Evolutionary conservation across 2,888 invertebrate species (phyloP), one percentile per base, ranked within the genome.

Genomic region (Creontiades dilutus): DNA sequence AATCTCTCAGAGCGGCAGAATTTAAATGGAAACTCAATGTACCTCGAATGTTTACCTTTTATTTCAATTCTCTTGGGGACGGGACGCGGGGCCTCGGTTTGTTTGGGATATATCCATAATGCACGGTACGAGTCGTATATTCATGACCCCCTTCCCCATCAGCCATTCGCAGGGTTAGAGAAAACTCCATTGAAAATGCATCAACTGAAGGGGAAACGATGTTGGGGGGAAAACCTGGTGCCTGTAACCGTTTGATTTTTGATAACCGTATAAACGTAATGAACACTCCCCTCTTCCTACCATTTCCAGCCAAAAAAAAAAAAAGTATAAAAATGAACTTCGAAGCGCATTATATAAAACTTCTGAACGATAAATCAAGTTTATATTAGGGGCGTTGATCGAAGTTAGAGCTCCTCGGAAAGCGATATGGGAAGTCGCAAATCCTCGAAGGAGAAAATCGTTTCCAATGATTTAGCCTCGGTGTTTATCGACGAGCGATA

Each of bases 61-160:
- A 78, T 78, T 47, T 37, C 78, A 78, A 78, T 78, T 78, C 78
- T 78, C 16, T 11, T 5, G 47, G 19, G 86, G 86, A 12, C 37
- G 37, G 37, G 37, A 37, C 37, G 37, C 37, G 76, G 27, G 46
- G 75, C 37, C 23, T 13, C 76, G 86, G 86, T 86, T 86, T 75
- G 86, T 86, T 86, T 86, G 86, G 37, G 37, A 86, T 75, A 86
- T 86, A 86, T 86, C 86, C 75, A 86, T 86, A 86, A 86, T 86
- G 86, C 68, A 86, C 86, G 75, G 11, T 86, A 19, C 68, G 19
- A 68, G 86, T 47, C 68, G 86, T 86, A 86, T 86, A 86, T 86
- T 86, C 86, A 86, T 86, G 86, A 86, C 85, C 61, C 78, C 46
- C 82, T 19, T 27, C 48, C 52, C 46, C 47, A 13, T 23, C 52